Evolutionary conservation across 2,797 vertebrate species (phyloP).

Genomic region (Peromyscus aztecus): DNA sequence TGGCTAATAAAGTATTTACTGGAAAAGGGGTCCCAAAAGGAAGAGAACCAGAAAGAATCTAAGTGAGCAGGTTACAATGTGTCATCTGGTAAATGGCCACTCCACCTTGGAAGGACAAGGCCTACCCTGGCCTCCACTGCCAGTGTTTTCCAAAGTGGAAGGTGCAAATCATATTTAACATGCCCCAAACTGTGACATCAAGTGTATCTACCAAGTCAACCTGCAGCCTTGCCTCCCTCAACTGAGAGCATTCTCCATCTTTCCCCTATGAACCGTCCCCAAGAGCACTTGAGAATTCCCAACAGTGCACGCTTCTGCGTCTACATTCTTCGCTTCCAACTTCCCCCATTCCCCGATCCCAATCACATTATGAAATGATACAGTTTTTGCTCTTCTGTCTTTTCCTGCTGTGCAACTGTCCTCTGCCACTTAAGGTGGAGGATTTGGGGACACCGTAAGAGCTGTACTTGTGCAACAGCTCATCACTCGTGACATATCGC

Average conservation of each 20-base stretch:
- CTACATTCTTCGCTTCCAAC: constrained; percentile 89
- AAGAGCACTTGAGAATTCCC: constrained; percentile 85
- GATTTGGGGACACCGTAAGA: constrained; percentile 90
- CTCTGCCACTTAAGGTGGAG: constrained; percentile 90
- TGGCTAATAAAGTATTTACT: constrained; percentile 86
- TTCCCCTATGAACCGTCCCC: not conserved
- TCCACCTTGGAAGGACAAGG: constrained; percentile 75
- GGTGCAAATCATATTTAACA: constrained; percentile 89
- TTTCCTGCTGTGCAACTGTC: constrained; percentile 95
- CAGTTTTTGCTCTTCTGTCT: constrained; percentile 99
- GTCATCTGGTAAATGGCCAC: constrained; percentile 81
- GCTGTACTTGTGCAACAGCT: constrained; percentile 96
- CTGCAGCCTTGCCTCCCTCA: constrained; percentile 79
- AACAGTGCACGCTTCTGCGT: constrained; percentile 89
- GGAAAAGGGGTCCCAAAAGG: constrained; percentile 70
- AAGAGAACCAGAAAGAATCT: constrained; percentile 73
- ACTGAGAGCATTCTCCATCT: not conserved
- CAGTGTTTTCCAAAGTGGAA: constrained; percentile 87
- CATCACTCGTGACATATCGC: constrained; percentile 96
- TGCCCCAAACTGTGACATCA: constrained; percentile 86
- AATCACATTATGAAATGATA: constrained; percentile 94
- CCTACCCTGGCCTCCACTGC: constrained; percentile 82
- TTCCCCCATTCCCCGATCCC: constrained; percentile 59
- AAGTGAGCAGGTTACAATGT: constrained; percentile 83
- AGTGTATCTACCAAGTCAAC: constrained; percentile 79